Percentiles rank a stretch among this genome's conserved stretches.
Evolutionary conservation across 1,140 invertebrate genomes (phyloP).

Genomic region (Calliphora vicina): DNA sequence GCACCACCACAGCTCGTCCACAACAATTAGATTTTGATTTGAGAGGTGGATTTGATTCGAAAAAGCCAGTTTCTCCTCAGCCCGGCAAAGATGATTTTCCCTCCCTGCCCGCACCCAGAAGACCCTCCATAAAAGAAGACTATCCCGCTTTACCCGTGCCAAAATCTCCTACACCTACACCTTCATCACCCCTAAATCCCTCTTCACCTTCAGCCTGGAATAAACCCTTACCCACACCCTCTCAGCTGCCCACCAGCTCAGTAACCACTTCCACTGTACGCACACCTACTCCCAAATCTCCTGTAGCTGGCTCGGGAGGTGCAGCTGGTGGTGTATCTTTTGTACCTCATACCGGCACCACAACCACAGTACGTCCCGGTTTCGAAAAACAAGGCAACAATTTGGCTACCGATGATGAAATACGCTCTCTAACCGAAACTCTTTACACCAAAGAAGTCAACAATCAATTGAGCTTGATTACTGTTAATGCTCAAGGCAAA

Average conservation of each 20-base stretch:
- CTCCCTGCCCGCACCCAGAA: constrained; percentile 48
- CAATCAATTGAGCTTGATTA: constrained; percentile 73
- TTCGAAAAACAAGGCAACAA: constrained; percentile 45
- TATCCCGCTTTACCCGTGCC: constrained; percentile 49
- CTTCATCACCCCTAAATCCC: constrained; percentile 47
- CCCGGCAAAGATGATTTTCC: constrained; percentile 55
- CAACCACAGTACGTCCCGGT: constrained; percentile 52
- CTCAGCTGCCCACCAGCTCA: constrained; percentile 14
- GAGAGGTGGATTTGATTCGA: constrained; percentile 41
- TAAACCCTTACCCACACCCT: constrained; percentile 15
- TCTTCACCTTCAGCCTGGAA: constrained; percentile 41
- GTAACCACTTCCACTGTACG: constrained; percentile 27
- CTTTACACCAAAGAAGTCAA: constrained; percentile 76
- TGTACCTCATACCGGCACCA: constrained; percentile 44
- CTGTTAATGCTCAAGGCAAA: constrained; percentile 75
- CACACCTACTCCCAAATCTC: constrained; percentile 23
- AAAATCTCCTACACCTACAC: constrained; percentile 41
- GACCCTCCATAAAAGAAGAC: constrained; percentile 53
- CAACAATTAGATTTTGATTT: constrained; percentile 48
- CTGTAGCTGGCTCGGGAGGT: constrained; percentile 3
- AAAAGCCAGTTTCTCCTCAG: constrained; percentile 44
- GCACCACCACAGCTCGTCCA: constrained; percentile 37
- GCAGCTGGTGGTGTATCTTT: constrained; percentile 44
- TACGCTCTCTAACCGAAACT: constrained; percentile 71
- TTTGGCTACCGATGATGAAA: constrained; percentile 64